Evolutionary conservation across 2,797 vertebrate genomes (phyloP).

Genomic region (Pogoniulus pusillus): DNA sequence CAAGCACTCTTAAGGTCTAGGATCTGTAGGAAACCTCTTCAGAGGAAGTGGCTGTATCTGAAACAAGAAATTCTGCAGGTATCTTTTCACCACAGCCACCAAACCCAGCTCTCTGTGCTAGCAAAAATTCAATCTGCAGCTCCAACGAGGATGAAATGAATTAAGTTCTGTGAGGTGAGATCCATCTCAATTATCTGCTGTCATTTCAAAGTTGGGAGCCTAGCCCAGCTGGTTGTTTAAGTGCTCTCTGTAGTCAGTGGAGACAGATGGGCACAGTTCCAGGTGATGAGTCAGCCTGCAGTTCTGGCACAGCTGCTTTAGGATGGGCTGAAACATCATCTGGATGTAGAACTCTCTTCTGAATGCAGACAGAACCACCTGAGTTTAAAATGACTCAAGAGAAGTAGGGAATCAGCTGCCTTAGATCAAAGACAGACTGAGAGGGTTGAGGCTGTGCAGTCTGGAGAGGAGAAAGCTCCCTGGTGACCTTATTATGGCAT

Average conservation of each 20-base stretch:
- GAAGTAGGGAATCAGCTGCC: neutral
- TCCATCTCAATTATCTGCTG: neutral
- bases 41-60: neutral
- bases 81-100: neutral
- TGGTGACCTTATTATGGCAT: too few species aligned
- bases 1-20: neutral
- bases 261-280: neutral
- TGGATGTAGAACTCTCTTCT: neutral
- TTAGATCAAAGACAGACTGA: neutral
- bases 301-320: neutral
- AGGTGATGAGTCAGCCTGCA: neutral
- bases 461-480: too few species aligned
- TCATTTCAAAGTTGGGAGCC: neutral
- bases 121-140: neutral
- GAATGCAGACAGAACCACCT: neutral
- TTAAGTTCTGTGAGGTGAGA: neutral
- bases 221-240: neutral
- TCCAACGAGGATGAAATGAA: neutral
- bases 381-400: neutral
- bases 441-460: too few species aligned
- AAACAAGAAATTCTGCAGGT: neutral
- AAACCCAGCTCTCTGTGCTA: neutral
- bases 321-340: neutral
- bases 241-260: neutral
- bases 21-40: neutral